Percentiles rank a stretch among this genome's conserved stretches.
Conservation (phyloP, 2,888 invertebrate genomes). For the Sepioteuthis lessoniana region DNA sequence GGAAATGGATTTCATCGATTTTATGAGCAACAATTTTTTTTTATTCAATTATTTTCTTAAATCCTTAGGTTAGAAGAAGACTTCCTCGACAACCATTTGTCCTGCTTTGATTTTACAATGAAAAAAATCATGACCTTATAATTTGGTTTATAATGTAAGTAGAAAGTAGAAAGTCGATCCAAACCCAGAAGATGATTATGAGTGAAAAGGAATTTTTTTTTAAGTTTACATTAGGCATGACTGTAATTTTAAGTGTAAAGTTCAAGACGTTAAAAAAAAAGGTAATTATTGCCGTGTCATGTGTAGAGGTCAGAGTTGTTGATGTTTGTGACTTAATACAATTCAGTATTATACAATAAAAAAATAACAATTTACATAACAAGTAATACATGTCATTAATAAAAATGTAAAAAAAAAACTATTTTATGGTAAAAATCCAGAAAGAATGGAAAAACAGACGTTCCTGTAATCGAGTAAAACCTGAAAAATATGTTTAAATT, state of each 20-base stretch:
- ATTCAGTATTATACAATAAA: not conserved
- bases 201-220: not conserved
- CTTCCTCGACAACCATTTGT: not conserved
- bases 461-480: too few species aligned
- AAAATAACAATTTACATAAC: not conserved
- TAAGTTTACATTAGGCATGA: not conserved
- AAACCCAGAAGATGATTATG: not conserved
- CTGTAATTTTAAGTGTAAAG: not conserved
- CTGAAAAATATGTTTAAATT: too few species aligned
- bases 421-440: not conserved
- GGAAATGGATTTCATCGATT: too few species aligned
- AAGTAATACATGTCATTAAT: not conserved
- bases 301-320: constrained; percentile 33
- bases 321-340: not conserved
- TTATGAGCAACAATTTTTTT: too few species aligned
- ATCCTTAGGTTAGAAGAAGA: too few species aligned
- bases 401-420: too few species aligned
- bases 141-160: too few species aligned
- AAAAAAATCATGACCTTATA: not conserved
- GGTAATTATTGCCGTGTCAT: not conserved
- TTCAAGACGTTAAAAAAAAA: not conserved
- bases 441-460: not conserved
- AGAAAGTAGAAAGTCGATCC: not conserved
- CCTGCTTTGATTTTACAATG: not conserved
- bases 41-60: too few species aligned